Evolutionary conservation across 1,140 invertebrate genomes (phyloP), one percentile per base, ranked within the genome.

Genomic region (Octopus bimaculoides): DNA sequence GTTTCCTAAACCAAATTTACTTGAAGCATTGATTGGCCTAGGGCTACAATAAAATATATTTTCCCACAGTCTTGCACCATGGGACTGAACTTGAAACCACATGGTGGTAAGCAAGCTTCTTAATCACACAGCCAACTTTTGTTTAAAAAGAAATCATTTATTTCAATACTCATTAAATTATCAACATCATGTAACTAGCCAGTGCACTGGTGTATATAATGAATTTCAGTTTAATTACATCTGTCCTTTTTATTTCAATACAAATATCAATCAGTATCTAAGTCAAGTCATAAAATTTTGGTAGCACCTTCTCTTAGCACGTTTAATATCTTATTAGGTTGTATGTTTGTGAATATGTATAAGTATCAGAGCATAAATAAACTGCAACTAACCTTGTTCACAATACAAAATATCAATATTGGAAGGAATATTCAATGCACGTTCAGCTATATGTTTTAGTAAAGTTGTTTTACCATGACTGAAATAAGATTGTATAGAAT

Each of bases 381-480:
- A 75, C 4, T 17, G n/a, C 10, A 41, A 74, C 78, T 82, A 82
- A 91, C 90, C 91, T 92, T 99, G 98, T 91, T 99, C 98, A 90
- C 98, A 99, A 83, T 98, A 95, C 75, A 99, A 91, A 81, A 99
- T 95, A 91, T 99, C 98, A 83, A 99, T 99, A 84, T 95, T 96
- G 0, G 96, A 94, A 4, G 98, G 98, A 87, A 99, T 97, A 78
- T 94, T 94, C 83, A 99, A 95, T 6, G 94, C 94, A 86, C 96
- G 91, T 78, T 94, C 94, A 8, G 95, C 95, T 85, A 99, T 94
- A 87, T 99, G 98, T 78, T 97, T 93, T 20, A 99, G 90, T 17
- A 99, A 88, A 0, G 98, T 99, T n/a, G 98, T 99, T 92, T 99
- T 99, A 14, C 98, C 98, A 92, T 99, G 97, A 5, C 94, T 95